Base-by-base conservation (phyloP, 2,888 invertebrate genomes). In the Synanthedon formicaeformis region DNA sequence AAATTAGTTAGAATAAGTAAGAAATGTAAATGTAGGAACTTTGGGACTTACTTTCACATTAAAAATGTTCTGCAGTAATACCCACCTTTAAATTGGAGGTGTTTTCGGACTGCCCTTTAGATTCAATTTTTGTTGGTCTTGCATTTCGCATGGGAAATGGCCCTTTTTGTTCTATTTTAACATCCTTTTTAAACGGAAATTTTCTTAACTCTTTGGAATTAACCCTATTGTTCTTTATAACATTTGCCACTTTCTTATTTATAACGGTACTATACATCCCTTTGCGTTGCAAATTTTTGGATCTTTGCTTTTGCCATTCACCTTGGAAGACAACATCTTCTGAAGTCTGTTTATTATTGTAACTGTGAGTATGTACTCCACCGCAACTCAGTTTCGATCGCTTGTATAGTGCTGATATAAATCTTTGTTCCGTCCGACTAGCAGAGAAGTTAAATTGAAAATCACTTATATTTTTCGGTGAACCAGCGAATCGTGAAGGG, bases 321-420 rank as follows among this genome's bases (percentile, higher is more conserved):
- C 86, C 85, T 67, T 82, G 84, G 58, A 69, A 87, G n/a, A 85
- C 62, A 23, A 86, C 68, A 60, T 87, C 86, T 62, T 84, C 78
- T 27, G 71, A 78, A 11, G 64, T 56, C 57, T 72, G 63, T 60
- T 66, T 77, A 48, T 81, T 73, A 62, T 65, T 81, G 54, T 75
- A 86, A 60, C 84, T 84, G 55, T 85, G 79, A n/a, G 86, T 67
- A 59, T 81, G 73, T 16, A 83, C 69, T 23, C 78, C 81, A 45
- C 83, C 83, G 60, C 68, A 74, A 52, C 71, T 67, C 48, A 87
- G 60, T 56, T 64, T 77, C 3, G 69, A 65, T 4, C 60, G 63
- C 48, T 61, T 51, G 51, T 60, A 62, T 56, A 65, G 71, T 18
- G 56, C 54, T 13, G 45, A 45, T 2, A 63, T 57, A n/a, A 56